phyloP scores from a whole-genome alignment of 2,888 invertebrate genomes.

The Rambutsinella grinnellia region DNA sequence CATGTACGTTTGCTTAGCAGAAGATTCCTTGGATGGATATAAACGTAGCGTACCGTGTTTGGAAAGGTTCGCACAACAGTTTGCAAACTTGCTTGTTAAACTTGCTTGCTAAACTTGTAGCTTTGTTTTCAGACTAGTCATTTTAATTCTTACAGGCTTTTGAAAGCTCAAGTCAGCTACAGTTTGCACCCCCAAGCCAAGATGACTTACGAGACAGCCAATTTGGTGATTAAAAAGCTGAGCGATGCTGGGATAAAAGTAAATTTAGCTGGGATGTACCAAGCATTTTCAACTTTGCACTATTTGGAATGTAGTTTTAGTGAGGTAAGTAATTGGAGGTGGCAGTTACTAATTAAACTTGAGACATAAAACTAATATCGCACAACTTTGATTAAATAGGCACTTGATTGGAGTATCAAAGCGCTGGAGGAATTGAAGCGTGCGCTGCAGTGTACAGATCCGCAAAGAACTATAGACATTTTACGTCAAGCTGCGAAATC shows the following conservation, averaged over 20 bases:
- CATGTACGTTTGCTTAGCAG: constrained; percentile 74
- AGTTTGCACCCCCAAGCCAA: constrained; percentile 85
- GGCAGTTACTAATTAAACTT: no score
- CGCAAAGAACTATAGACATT: constrained; percentile 84
- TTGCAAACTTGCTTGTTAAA: constrained; percentile 17
- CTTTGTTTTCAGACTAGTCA: constrained; percentile 43
- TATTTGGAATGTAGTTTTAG: constrained; percentile 90
- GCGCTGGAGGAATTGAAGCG: constrained; percentile 75
- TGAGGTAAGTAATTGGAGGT: constrained; percentile 79
- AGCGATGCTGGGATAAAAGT: constrained; percentile 70
- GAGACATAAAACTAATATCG: no score
- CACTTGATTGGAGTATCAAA: constrained; percentile 82
- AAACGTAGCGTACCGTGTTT: constrained; percentile 85
- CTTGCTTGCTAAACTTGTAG: constrained; percentile 50
- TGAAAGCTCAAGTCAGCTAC: constrained; percentile 86
- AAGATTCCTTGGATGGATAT: constrained; percentile 71
- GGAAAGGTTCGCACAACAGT: constrained; percentile 77
- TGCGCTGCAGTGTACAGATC: constrained; percentile 73
- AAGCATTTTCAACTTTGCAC: constrained; percentile 85
- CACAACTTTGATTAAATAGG: constrained; percentile 68
- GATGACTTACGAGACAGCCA: constrained; percentile 77
- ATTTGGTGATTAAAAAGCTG: constrained; percentile 73
- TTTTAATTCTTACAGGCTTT: constrained; percentile 75
- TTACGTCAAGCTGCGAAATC: constrained; percentile 89
- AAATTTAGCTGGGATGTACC: constrained; percentile 80